Base-by-base conservation (phyloP, 2,797 vertebrate genomes). In the Phoeniculus purpureus region DNA sequence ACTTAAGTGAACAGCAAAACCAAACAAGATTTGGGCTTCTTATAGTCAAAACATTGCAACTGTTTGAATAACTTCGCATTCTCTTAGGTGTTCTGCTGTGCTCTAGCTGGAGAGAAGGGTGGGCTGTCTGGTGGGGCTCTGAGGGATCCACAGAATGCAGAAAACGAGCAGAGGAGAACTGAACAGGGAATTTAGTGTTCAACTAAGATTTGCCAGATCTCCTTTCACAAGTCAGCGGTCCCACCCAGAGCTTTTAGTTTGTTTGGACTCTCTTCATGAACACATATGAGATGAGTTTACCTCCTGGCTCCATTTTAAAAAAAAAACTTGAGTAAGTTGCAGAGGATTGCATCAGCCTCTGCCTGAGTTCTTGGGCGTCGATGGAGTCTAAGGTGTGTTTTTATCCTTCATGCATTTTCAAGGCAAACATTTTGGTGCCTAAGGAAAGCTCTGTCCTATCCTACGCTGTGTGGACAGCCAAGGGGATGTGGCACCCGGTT, bases 261-360 rank as follows among this genome's bases (percentile, higher is more conserved):
- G 31, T 82, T 72, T 92, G 52, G 58, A 45, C 34, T 83, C 31
- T 79, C 21, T 88, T 72, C 52, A 27, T 50, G 43, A 70, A 75
- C 18, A 32, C 6, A 23, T 85, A 77, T 6, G 19, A 87, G 73
- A 81, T 43, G 1, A 76, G 71, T 83, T 85, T 87, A 83, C 48
- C 21, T 93, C 50, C 52, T 91, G 87, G 87, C 77, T 94, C 37
- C 0, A 1, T 56, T 89, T 56, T 50, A 48, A 73, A 82, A 82
- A 52, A 11, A 43, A 43, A n/a, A n/a, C n/a, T 19, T 22, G 80
- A 89, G 56, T 54, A 74, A 85, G 67, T 92, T 95, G 67, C 87
- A 92, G 58, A 7, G 0, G 20, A 84, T 91, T 92, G 80, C 94
- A 94, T 95, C 94, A 93, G 89, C 80, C 73, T 73, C 70, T 73